Evolutionary conservation across 2,888 invertebrate genomes (phyloP), one percentile per base, ranked within the genome.

Genomic region (Rhagophthalmus giganteus): DNA sequence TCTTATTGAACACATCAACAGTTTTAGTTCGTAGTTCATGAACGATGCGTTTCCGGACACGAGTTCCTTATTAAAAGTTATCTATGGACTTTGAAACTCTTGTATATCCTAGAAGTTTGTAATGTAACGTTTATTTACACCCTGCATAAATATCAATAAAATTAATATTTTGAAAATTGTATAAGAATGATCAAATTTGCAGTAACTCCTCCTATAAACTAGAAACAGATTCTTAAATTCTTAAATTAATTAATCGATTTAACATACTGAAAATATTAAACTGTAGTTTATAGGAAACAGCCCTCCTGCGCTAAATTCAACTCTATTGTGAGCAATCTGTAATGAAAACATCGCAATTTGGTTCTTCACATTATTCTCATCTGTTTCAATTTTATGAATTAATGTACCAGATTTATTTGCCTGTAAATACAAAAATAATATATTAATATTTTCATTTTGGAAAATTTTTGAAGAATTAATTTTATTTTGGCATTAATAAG

Each of bases 331-430:
- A 1, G 66, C 61, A 9, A 71, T 67, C 60, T 72, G 72, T 34
- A 72, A 49, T 0, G 71, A 70, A 59, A 72, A 71, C 66, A 71
- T 67, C 50, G 68, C 66, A 7, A 72, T 69, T 58, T 68, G 64
- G 34, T 70, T 65, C 40, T 62, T 64, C 13, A 69, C 57, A 27
- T 68, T 63, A n/a, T 60, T 57, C 35, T 69, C 66, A 15, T 66
- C 59, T 2, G 62, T 64, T 10, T 70, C 65, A 27, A 72, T 64
- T 55, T 69, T 64, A 35, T 71, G 68, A 7, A 71, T 56, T 13
- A 71, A 49, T 27, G 62, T 49, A 3, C 67, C 69, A 6, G 67
- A 60, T 59, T 58, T 61, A 24, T 65, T 62, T 2, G 65, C 65
- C 70, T 70, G 44, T 42, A 64, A 64, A 20, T 15, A 38, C 34